Conservation (phyloP, 2,888 invertebrate genomes). For the Dione vanillae region DNA sequence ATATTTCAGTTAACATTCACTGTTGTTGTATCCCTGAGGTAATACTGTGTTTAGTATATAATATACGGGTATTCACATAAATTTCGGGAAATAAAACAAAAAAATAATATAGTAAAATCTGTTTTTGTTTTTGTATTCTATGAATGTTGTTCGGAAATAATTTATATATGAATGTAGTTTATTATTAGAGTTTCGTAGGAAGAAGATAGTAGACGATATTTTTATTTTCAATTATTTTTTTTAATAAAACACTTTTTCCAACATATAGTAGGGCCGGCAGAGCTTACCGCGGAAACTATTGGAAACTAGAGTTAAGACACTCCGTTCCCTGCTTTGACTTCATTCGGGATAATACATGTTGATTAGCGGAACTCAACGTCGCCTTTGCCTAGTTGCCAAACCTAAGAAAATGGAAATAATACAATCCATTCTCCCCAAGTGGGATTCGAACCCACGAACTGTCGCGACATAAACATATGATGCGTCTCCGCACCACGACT, state of each 20-base stretch:
- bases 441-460: no score
- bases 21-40: background rate
- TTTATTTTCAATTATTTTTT: no score
- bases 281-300: no score
- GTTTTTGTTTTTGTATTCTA: background rate
- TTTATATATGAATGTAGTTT: background rate
- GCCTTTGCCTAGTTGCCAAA: background rate
- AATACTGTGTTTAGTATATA: background rate
- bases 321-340: background rate
- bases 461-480: no score
- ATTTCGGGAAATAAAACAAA: background rate
- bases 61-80: background rate
- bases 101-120: background rate
- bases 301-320: background rate
- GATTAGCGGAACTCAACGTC: background rate
- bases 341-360: background rate
- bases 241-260: no score
- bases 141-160: background rate
- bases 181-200: no score
- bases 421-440: no score
- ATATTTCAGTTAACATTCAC: conserved; percentile 11
- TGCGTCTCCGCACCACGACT: no score
- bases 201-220: no score
- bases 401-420: no score
- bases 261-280: no score